Conservation (phyloP, 1,140 invertebrate species). For the Eufriesea mexicana region DNA sequence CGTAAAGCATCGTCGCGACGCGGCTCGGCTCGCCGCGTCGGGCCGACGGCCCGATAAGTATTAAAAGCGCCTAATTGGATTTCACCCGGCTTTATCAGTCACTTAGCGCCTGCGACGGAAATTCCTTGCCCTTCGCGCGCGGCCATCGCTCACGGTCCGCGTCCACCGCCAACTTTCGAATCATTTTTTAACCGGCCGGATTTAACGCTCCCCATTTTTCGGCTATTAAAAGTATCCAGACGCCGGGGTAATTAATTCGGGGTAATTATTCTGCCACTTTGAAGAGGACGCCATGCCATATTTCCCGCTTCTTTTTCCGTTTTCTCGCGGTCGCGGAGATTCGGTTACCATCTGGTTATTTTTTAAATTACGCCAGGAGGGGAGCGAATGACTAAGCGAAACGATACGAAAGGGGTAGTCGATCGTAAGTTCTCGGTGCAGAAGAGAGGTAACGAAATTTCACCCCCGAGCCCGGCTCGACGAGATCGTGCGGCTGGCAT, state of each 20-base stretch:
- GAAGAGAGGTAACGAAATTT: slow-evolving; percentile 26
- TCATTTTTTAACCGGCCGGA: slow-evolving; percentile 40
- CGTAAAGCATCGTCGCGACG: slow-evolving; percentile 54
- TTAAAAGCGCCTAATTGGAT: slow-evolving; percentile 74
- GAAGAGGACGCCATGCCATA: not conserved
- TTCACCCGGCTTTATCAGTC: slow-evolving; percentile 69
- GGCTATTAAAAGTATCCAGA: slow-evolving; percentile 70
- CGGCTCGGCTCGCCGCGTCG: slow-evolving; percentile 38
- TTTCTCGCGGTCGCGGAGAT: too few relatives aligned
- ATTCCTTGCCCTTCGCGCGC: slow-evolving; percentile 18
- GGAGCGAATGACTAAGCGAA: not conserved
- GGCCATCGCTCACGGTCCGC: slow-evolving; percentile 25
- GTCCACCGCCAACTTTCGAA: slow-evolving; percentile 43
- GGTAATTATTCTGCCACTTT: slow-evolving; percentile 35
- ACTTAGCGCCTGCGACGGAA: slow-evolving; percentile 59
- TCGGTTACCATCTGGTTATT: too few relatives aligned
- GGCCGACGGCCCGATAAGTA: slow-evolving; percentile 64
- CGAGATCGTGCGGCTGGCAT: slow-evolving; percentile 21
- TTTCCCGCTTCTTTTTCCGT: too few relatives aligned
- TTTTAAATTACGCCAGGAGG: not conserved
- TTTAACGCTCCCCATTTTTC: slow-evolving; percentile 48
- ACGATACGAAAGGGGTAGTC: not conserved
- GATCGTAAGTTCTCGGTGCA: not conserved
- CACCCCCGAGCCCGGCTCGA: not conserved
- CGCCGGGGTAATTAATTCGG: slow-evolving; percentile 59